Evolutionary conservation across 2,113 vertebrate species (phyloP), one percentile per base, ranked within the genome.

Genomic region (Cynopterus brachyotis): DNA sequence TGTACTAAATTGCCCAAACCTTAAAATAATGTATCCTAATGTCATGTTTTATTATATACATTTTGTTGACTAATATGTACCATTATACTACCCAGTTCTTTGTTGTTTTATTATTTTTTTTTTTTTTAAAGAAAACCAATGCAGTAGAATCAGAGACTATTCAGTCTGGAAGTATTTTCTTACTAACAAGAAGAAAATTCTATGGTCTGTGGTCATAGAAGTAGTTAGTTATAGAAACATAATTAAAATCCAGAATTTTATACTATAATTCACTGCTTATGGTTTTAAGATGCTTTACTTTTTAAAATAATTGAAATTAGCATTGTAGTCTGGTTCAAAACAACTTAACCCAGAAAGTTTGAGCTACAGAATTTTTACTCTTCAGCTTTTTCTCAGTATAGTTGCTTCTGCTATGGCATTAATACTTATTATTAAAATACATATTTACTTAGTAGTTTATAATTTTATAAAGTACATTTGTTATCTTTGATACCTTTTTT

Each of bases 301-400:
- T 83, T 86, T 86, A 94, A 92, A 35, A 75, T 89, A 91, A 64
- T 66, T 92, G 24, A 95, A 93, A 84, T 35, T 57, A 94, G 1
- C 28, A 50, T 76, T 84, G 0, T 73, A 79, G 45, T 91, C 66
- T 66, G 40, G 16, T 66, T 78, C 19, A 81, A 35, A 84, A 84
- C 45, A 95, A 35, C 24, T 83, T 69, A 59, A 81, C 35, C 2
- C 19, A 89, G 60, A 70, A 53, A 78, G 24, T 92, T 92, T 81
- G 73, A 89, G 47, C 30, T 80, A 15, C 26, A 89, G 32, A 93
- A 78, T 69, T 91, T 16, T 89, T 85, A 75, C 3, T 96, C 13
- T 81, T 89, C 6, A 79, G n/a, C 72, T 81, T 89, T 96, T 72
- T 91, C 64, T 82, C 62, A 78, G 0, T 87, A 10, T 66, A 62